These are phyloP conservation scores for Plemyria rubiginata DNA, from an alignment of 2,888 invertebrate species.

Conservation along the genomic window DNA sequence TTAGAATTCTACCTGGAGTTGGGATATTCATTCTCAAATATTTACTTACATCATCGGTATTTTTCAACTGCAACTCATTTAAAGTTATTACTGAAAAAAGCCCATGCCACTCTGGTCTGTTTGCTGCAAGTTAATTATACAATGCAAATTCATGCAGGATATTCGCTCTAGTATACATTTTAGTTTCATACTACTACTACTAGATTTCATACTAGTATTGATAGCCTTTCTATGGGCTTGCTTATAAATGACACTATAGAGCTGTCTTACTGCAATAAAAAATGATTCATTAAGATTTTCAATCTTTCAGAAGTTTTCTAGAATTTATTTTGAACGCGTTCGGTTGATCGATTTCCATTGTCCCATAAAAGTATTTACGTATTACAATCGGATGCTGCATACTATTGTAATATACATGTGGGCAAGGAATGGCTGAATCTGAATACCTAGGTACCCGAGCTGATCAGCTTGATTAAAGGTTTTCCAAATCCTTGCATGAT, in stretches of 20 bases:
- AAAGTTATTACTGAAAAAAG: background rate
- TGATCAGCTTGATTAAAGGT: background rate
- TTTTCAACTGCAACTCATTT: background rate
- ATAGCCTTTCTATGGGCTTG: background rate
- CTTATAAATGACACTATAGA: background rate
- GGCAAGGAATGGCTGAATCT: background rate
- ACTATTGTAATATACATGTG: background rate
- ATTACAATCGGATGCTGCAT: background rate
- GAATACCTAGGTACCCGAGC: too few relatives aligned
- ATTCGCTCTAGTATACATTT: too few relatives aligned
- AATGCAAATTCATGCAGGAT: background rate
- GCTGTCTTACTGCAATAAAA: background rate
- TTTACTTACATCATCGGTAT: too few relatives aligned
- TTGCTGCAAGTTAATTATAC: background rate
- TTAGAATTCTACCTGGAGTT: slow-evolving; percentile 44
- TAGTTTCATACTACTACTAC: too few relatives aligned
- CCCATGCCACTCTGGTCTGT: background rate
- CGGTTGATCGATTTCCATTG: background rate
- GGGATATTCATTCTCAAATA: background rate
- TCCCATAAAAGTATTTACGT: background rate
- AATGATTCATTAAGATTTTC: background rate
- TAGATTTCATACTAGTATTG: too few relatives aligned
- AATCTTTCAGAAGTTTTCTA: background rate
- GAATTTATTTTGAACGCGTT: background rate
- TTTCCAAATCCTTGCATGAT: background rate